Evolutionary conservation across 2,888 invertebrate species (phyloP).

Genomic region (Trichopoda pennipes): DNA sequence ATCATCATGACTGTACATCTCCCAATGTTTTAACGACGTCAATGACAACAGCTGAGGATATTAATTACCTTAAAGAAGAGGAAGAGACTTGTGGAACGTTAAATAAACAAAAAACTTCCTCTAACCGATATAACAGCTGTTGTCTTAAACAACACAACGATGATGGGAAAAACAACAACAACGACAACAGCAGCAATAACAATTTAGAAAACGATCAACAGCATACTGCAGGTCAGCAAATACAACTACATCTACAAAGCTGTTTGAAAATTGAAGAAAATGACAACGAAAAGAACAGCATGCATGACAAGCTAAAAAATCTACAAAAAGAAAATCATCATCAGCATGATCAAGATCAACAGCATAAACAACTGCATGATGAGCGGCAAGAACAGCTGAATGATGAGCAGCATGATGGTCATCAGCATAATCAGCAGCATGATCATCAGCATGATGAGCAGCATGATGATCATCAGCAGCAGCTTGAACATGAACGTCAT

Average conservation of each 20-base stretch:
- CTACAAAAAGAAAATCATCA: not conserved
- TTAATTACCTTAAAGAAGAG: not conserved
- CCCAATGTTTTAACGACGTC: slow-evolving; percentile 6
- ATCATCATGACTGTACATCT: slow-evolving; percentile 1
- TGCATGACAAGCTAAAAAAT: slow-evolving; percentile 7
- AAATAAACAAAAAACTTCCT: slow-evolving; percentile 7
- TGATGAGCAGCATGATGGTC: no score
- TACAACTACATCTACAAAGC: not conserved
- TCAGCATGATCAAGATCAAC: no score
- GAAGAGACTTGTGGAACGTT: not conserved
- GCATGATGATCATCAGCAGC: no score
- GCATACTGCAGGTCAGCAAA: not conserved
- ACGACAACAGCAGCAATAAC: not conserved
- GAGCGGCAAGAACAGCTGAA: no score
- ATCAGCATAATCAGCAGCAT: no score
- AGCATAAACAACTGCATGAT: no score
- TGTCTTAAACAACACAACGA: not conserved
- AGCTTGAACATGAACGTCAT: no score
- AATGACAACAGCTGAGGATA: not conserved
- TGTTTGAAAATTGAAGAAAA: not conserved
- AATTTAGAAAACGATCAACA: slow-evolving; percentile 8
- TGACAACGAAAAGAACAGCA: not conserved
- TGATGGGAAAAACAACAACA: no score
- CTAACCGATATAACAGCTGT: not conserved
- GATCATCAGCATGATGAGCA: no score